Base-by-base conservation (phyloP, 2,113 vertebrate species). In the Columbina picui region DNA sequence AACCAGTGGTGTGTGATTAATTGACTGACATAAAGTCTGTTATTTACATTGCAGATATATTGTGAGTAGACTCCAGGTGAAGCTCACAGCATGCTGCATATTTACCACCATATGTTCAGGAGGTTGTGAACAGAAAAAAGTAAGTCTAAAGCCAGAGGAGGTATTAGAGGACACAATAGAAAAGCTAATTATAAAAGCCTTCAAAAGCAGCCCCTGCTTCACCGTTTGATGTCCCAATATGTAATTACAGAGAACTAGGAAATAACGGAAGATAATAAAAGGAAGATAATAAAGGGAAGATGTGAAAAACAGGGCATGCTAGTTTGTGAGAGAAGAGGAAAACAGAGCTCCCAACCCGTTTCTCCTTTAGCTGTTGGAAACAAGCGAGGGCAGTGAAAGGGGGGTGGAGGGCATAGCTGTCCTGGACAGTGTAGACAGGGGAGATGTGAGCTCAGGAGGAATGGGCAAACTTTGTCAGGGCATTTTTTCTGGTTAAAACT, bases 61-160 rank as follows among this genome's bases (percentile, higher is more conserved):
- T 94, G 94, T 94, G 74, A 92, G 91, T 90, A 95, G 94, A 90
- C 93, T 96, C 94, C 95, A 96, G 96, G 96, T 96, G 96, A 97
- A 92, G 91, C 93, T 94, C 96, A 67, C 95, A 94, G 96, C 95
- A 80, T 93, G 96, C 91, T 96, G 94, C 94, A 89, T 96, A 93
- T 96, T 97, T 96, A 94, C 94, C 83, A 79, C 96, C 95, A 93
- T 97, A 95, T 97, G 96, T 96, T 97, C 95, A 93, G 95, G 93
- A 97, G 96, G 91, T 90, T 95, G 80, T 92, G 94, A 97, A 95
- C 95, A 96, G 86, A 91, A 95, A 92, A 92, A 95, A 94, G 71
- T 95, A 89, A 95, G 57, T 87, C 91, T 84, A 78, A 94, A 97
- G 93, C 96, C 96, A 92, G 93, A 95, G 89, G 89, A 97, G 94